Percentiles rank a stretch among this genome's conserved stretches.
Conservation (phyloP, 2,888 invertebrate species). For the Xanthorhoe designata region DNA sequence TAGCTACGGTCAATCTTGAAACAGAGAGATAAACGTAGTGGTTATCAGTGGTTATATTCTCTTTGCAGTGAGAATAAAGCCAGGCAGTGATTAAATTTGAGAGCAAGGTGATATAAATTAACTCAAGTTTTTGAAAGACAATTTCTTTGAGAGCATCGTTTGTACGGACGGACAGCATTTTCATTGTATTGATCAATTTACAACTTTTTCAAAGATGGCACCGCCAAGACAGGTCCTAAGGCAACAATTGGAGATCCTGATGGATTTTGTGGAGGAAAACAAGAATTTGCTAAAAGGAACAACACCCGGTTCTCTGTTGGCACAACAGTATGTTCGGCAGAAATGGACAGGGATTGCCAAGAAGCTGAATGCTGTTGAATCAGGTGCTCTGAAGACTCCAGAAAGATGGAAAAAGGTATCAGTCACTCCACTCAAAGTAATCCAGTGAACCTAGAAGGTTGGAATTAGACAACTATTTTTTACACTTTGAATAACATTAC, state of each 20-base stretch:
- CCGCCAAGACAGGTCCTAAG: slow-evolving; percentile 73
- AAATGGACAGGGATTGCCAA: slow-evolving; percentile 72
- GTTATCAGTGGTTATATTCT: no score
- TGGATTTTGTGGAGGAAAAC: slow-evolving; percentile 72
- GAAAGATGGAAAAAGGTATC: slow-evolving; percentile 73
- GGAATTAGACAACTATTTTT: no score
- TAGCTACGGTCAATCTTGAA: no score
- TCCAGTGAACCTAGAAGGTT: no score
- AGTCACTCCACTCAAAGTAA: not conserved
- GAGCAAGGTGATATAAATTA: no score
- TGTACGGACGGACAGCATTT: not conserved
- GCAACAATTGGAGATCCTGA: slow-evolving; percentile 69
- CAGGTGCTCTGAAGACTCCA: slow-evolving; percentile 68
- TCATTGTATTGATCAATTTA: no score
- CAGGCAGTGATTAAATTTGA: no score
- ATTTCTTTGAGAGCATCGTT: slow-evolving; percentile 2
- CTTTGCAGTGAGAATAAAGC: no score
- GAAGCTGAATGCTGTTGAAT: slow-evolving; percentile 67
- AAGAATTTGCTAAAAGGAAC: slow-evolving; percentile 68
- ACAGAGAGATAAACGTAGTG: no score
- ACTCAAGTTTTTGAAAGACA: not conserved
- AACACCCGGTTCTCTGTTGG: slow-evolving; percentile 60
- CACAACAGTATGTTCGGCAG: slow-evolving; percentile 63
- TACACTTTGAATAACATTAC: no score
- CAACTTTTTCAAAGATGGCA: slow-evolving; percentile 57